Evolutionary conservation across 1,140 invertebrate species (phyloP).

Genomic region (Araneus ventricosus): DNA sequence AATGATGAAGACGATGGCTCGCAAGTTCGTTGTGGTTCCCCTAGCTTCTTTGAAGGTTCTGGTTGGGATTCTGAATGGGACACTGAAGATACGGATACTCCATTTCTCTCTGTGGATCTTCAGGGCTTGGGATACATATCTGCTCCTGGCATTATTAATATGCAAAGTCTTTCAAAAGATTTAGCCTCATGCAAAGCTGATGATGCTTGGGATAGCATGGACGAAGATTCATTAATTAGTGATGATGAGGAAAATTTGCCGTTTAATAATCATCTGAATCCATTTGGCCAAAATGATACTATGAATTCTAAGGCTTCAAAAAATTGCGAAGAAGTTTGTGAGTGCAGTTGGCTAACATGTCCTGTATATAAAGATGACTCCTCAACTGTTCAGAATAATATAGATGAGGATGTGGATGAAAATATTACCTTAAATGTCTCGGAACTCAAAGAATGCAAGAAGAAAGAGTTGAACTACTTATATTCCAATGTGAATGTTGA

Average conservation of each 20-base stretch:
- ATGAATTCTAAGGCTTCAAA: not conserved
- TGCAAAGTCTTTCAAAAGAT: slow-evolving; percentile 78
- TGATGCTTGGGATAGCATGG: slow-evolving; percentile 78
- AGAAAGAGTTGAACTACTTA: slow-evolving; percentile 57
- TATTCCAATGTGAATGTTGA: not conserved
- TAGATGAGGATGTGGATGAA: not conserved
- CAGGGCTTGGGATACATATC: slow-evolving; percentile 77
- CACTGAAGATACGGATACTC: slow-evolving; percentile 66
- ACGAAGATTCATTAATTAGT: slow-evolving; percentile 76
- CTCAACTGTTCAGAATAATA: not conserved
- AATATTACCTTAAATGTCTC: not conserved
- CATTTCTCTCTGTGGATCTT: slow-evolving; percentile 68
- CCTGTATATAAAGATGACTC: slow-evolving; percentile 34
- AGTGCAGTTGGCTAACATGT: slow-evolving; percentile 66
- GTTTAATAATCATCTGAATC: not conserved
- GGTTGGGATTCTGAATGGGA: slow-evolving; percentile 77
- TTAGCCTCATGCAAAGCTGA: slow-evolving; percentile 79
- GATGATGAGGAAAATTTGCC: slow-evolving; percentile 77
- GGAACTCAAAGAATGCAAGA: slow-evolving; percentile 36
- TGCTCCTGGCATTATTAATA: slow-evolving; percentile 76
- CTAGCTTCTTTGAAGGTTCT: slow-evolving; percentile 77
- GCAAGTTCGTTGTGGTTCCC: slow-evolving; percentile 75
- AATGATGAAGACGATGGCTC: slow-evolving; percentile 30
- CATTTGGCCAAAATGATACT: not conserved
- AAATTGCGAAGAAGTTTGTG: slow-evolving; percentile 47